Percentiles rank a stretch among this genome's conserved stretches.
Conservation (phyloP, 2,113 vertebrate species). For the Gadus macrocephalus region DNA sequence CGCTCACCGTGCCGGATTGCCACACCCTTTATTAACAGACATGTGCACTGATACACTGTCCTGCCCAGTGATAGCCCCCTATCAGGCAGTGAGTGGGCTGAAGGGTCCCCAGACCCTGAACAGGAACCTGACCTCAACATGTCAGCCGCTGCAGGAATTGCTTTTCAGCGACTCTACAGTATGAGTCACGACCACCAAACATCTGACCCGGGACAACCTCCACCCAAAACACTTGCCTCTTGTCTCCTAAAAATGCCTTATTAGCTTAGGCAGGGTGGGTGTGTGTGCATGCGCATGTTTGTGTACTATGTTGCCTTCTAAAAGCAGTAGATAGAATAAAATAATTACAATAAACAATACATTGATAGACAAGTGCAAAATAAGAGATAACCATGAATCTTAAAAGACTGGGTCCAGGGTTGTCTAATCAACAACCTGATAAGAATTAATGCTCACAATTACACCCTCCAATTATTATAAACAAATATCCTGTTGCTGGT, state of each 20-base stretch:
- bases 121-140: too few species aligned
- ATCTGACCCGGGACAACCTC: not conserved
- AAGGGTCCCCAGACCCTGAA: too few species aligned
- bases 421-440: conserved; percentile 16
- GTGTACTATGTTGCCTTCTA: not conserved
- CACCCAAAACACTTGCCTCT: not conserved
- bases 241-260: not conserved
- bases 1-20: too few species aligned
- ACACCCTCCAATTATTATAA: conserved; percentile 24
- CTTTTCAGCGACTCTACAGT: too few species aligned
- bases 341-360: not conserved
- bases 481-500: conserved; percentile 39
- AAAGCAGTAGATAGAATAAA: conserved; percentile 5
- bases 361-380: not conserved
- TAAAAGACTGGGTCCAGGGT: conserved; percentile 3
- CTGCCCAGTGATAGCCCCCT: too few species aligned
- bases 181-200: too few species aligned
- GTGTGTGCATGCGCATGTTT: not conserved
- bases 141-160: too few species aligned
- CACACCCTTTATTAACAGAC: too few species aligned
- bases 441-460: conserved; percentile 4
- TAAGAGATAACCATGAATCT: not conserved
- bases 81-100: too few species aligned
- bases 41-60: too few species aligned
- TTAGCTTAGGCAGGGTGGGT: not conserved